A percentile compares a stretch with the other conserved stretches of the same genome.
Conservation (phyloP, 2,797 vertebrate genomes). For the Acrossocheilus wenchowensis region DNA sequence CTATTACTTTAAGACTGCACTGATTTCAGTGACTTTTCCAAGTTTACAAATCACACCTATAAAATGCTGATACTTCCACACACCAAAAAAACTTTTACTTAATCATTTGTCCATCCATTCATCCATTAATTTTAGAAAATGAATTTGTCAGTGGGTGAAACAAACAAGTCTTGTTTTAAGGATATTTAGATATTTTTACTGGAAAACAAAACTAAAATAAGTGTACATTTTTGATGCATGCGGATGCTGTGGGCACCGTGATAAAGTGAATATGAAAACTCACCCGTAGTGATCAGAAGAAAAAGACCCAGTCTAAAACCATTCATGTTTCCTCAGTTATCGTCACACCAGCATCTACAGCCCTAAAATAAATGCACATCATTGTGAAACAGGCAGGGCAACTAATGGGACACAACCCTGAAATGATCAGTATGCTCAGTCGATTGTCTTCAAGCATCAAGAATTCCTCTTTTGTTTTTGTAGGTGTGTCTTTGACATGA, state of each 20-base stretch:
- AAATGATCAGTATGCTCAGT: not conserved
- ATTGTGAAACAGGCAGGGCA: not conserved
- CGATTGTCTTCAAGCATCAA: not conserved
- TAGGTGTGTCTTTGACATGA: conserved; percentile 24
- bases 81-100: not conserved
- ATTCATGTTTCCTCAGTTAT: conserved; percentile 59
- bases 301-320: conserved; percentile 4
- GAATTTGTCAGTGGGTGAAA: not conserved
- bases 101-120: not conserved
- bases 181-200: not conserved
- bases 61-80: not conserved
- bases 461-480: not conserved
- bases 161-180: not conserved
- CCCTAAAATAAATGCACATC: conserved; percentile 46
- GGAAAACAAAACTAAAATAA: not conserved
- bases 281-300: conserved; percentile 45
- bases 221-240: not conserved
- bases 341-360: conserved; percentile 55
- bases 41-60: not conserved
- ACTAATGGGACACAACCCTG: conserved; percentile 3
- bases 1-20: not conserved
- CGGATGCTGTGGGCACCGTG: not conserved
- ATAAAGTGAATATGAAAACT: conserved; percentile 13
- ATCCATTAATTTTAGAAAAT: not conserved
- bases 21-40: not conserved